Evolutionary conservation across 2,113 vertebrate species (phyloP), one percentile per base, ranked within the genome.

Genomic region (Poecilia latipinna): DNA sequence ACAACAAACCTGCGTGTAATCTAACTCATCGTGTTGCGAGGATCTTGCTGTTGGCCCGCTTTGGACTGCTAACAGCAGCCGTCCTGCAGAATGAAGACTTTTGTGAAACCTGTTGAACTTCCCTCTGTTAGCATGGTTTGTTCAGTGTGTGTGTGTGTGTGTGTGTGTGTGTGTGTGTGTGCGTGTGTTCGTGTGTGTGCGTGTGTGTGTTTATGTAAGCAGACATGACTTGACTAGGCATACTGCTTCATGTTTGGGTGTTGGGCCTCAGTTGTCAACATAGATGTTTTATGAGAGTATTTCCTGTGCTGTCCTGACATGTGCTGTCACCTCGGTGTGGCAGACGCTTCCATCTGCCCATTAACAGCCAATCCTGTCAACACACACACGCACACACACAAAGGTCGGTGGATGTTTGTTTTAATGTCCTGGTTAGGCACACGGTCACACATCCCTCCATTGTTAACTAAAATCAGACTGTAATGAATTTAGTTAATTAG

Each of bases 311-410:
- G 71, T 84, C 82, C 85, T 91, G 91, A 93, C 90, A 90, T 88
- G 85, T 89, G 86, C 93, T 95, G 94, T 94, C 95, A 95, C 87
- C 93, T 93, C 80, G 65, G 72, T 72, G 75, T 85, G 86, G 80
- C 82, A 92, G 84, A 93, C 86, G 71, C 88, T 83, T 89, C 92
- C 91, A 90, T 89, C 87, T 93, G 90, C 86, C 82, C n/a, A 67
- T 79, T 79, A 79, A 89, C 86, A 85, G 73, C 88, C 74, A 69
- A 83, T 75, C 77, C 85, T 93, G 88, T 89, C 87, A 89, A 73
- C 51, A 76, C 80, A 80, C 65, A 70, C 70, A 78, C 80, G 66
- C 71, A 35, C 66, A 77, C 82, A 61, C 61, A 70, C 51, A 35
- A 64, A 65, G 22, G 35, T 65, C 37, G 39, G 37, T 31, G 4